Evolutionary conservation across 2,113 vertebrate species (phyloP), one percentile per base, ranked within the genome.

Genomic region (Corythaixoides concolor): DNA sequence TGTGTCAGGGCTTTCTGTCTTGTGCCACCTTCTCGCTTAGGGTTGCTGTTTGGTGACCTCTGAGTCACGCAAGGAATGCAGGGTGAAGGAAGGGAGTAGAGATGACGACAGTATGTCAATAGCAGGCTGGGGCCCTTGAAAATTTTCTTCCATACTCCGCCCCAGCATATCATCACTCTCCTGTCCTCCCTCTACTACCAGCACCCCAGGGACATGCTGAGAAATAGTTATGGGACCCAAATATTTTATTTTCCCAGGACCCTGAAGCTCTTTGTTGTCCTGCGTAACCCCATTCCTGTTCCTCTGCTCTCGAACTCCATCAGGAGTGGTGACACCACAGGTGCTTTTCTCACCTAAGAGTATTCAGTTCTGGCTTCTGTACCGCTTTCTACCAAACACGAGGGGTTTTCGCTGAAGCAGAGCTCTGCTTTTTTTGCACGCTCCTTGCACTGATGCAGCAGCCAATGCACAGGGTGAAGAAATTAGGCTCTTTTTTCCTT

Each of bases 161-260:
- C 66, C 72, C 43, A 68, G 77, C 0, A 0, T 75, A 52, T 81
- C 58, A n/a, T 56, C 2, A 2, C 24, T 37, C 9, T 87, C 24
- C 58, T 32, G 24, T 75, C 6, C 62, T 4, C 11, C 15, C 12
- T 21, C 69, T 68, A 30, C 47, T 45, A 2, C 26, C 55, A 52
- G 19, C 63, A 60, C 24, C 28, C 0, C 0, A 67, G 43, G 30
- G 63, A 30, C 30, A 27, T 0, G 0, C 23, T 35, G 30, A 56
- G 68, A 45, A 85, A 73, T n/a, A 39, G 20, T 32, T 64, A 7
- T 0, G 11, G 32, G 33, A 76, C 66, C 53, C 30, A 56, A 49
- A n/a, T 28, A 21, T 59, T 81, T 52, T 27, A 26, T 73, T 67
- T 82, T 37, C 45, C 12, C n/a, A 43, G 30, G 16, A 19, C 27